Evolutionary conservation across 2,113 vertebrate genomes (phyloP).

Genomic region (Notarius quadriscutis): DNA sequence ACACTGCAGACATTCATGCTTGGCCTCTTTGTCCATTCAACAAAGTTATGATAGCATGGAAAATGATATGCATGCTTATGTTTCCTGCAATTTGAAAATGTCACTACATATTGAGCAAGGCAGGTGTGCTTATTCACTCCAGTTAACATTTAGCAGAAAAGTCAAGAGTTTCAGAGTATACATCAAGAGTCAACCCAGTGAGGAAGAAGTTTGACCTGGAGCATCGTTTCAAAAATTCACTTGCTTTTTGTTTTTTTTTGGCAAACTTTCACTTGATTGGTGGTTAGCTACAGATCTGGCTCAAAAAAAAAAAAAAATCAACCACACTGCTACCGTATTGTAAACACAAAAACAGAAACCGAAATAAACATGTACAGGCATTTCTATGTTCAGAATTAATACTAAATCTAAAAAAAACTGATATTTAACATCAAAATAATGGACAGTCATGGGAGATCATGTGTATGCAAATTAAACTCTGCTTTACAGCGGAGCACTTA

Average conservation of each 20-base stretch:
- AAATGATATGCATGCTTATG: not conserved
- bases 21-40: not conserved
- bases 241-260: not conserved
- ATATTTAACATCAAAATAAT: not conserved
- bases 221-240: not conserved
- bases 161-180: not conserved
- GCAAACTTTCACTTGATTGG: not conserved
- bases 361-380: not conserved
- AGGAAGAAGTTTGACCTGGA: not conserved
- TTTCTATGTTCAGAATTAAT: not conserved
- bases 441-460: not conserved
- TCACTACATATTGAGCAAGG: not conserved
- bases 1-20: not conserved
- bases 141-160: slow-evolving; percentile 1
- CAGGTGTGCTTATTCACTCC: not conserved
- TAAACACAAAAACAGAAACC: not conserved
- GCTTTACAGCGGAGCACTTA: too few relatives aligned
- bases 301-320: not conserved
- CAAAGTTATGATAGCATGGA: not conserved
- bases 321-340: not conserved
- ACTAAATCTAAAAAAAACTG: not conserved
- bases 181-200: not conserved
- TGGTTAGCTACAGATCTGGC: not conserved
- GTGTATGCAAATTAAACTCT: not conserved
- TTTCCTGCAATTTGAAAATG: not conserved